Conservation (phyloP, 2,113 vertebrate genomes). For the Microcebus tavaratra region DNA sequence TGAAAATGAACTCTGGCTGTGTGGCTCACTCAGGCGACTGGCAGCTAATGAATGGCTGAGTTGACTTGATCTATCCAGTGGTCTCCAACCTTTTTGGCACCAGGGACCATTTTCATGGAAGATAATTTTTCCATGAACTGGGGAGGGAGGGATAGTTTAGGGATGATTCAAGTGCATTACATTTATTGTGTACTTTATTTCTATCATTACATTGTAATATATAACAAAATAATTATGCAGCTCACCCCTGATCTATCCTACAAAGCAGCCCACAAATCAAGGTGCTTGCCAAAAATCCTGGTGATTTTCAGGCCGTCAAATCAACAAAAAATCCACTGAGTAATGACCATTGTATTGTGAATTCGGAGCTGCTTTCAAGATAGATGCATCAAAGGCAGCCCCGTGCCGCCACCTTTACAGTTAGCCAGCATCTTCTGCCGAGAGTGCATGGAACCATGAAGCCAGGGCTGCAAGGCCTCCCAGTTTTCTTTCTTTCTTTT, state of each 20-base stretch:
- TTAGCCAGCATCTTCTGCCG: not conserved
- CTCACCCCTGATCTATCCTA: not conserved
- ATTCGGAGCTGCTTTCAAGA: constrained; percentile 1
- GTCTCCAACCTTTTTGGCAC: no score
- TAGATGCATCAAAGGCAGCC: not conserved
- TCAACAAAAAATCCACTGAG: not conserved
- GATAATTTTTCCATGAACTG: no score
- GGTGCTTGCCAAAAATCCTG: not conserved
- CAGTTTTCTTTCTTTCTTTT: no score
- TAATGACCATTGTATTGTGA: not conserved
- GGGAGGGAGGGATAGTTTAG: no score
- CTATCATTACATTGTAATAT: no score
- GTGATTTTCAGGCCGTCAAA: not conserved
- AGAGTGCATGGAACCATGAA: not conserved
- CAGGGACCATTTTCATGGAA: no score
- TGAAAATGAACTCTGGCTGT: not conserved
- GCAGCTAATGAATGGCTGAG: not conserved
- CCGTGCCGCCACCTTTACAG: not conserved
- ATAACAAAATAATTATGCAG: no score
- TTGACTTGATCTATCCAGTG: not conserved
- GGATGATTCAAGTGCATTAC: no score
- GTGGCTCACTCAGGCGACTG: not conserved
- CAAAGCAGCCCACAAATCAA: not conserved
- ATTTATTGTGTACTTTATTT: no score
- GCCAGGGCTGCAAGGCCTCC: not conserved